Evolutionary conservation across 1,140 invertebrate genomes (phyloP).

Genomic region (Sminthurides bifidus): DNA sequence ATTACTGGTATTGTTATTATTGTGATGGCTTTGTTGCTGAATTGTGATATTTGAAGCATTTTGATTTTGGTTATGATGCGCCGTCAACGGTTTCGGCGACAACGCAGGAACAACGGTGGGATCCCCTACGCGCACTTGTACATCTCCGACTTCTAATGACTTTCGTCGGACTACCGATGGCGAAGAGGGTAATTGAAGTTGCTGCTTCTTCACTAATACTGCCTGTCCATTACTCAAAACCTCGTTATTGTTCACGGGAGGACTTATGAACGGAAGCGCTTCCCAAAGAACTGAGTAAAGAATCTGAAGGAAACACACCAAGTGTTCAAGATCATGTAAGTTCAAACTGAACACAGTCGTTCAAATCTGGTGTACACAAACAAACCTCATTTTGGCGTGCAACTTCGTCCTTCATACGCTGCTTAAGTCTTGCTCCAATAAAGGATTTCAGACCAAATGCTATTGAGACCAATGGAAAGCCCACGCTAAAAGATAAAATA

Average conservation of each 20-base stretch:
- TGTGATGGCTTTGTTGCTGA: constrained; percentile 25
- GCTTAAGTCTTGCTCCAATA: constrained; percentile 28
- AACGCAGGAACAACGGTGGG: not conserved
- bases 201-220: constrained; percentile 28
- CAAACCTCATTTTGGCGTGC: constrained; percentile 26
- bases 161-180: constrained; percentile 20
- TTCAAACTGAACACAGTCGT: not conserved
- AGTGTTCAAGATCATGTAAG: too few species aligned
- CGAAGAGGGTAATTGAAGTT: constrained; percentile 9
- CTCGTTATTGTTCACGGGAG: constrained; percentile 29
- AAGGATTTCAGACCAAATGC: constrained; percentile 30
- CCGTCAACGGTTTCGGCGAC: not conserved
- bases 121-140: not conserved
- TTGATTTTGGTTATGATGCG: constrained; percentile 4
- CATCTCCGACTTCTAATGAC: constrained; percentile 24
- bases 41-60: constrained; percentile 19
- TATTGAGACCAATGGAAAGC: constrained; percentile 32
- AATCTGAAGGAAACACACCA: too few species aligned
- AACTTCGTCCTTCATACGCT: constrained; percentile 29
- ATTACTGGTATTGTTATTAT: constrained; percentile 18
- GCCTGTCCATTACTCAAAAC: constrained; percentile 26
- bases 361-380: not conserved
- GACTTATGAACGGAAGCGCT: constrained; percentile 26
- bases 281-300: constrained; percentile 30
- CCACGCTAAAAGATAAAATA: too few species aligned